Percentiles rank a stretch among this genome's conserved stretches.
Evolutionary conservation across 1,140 invertebrate species (phyloP).

Genomic region (Neocloeon triangulifer): DNA sequence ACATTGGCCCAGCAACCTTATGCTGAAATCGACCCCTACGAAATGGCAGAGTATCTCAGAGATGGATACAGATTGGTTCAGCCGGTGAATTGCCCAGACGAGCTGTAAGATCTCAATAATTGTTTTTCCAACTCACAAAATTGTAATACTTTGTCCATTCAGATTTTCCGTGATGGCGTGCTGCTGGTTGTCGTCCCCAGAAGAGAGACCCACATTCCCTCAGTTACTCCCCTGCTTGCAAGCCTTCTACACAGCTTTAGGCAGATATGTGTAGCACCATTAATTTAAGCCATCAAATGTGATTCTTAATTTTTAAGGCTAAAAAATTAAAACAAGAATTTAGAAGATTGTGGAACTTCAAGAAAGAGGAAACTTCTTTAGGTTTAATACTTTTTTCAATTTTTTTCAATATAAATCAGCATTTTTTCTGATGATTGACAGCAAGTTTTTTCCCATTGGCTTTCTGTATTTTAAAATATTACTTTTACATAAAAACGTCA

Average conservation of each 20-base stretch:
- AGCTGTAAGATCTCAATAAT: conserved; percentile 40
- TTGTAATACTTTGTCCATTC: conserved; percentile 5
- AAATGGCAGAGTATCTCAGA: conserved; percentile 63
- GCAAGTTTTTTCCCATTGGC: no score
- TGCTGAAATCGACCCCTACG: conserved; percentile 74
- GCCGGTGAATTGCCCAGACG: conserved; percentile 84
- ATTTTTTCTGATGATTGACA: no score
- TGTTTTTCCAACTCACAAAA: conserved; percentile 2
- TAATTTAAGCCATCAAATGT: no score
- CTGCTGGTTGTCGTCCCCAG: conserved; percentile 59
- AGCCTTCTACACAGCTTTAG: conserved; percentile 67
- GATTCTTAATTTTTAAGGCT: no score
- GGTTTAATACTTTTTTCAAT: no score
- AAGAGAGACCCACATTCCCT: conserved; percentile 60
- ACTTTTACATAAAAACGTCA: no score
- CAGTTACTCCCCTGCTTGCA: conserved; percentile 68
- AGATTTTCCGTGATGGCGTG: conserved; percentile 80
- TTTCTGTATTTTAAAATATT: no score
- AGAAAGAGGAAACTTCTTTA: no score
- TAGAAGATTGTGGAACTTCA: no score
- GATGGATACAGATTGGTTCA: conserved; percentile 75
- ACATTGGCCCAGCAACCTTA: conserved; percentile 74
- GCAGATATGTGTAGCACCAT: conserved; percentile 38
- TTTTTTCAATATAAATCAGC: no score
- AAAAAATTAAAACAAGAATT: no score